A percentile compares a stretch with the other conserved stretches of the same genome.
These are phyloP conservation scores for Chironomus striatipennis DNA, from an alignment of 1,140 invertebrate species.

Conservation along the genomic window DNA sequence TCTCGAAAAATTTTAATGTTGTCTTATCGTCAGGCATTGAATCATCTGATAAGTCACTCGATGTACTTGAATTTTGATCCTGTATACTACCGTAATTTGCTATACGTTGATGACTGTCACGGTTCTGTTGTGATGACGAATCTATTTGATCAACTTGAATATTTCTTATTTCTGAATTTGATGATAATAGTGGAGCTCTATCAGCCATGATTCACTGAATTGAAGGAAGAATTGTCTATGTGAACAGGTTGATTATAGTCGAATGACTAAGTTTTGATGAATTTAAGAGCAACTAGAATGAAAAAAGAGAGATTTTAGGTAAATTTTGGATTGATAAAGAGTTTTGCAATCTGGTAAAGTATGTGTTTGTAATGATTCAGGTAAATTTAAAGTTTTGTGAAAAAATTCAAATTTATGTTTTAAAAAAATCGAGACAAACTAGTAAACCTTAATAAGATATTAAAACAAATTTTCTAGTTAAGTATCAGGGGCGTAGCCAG, in stretches of 20 bases:
- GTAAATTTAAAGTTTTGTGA: too few species aligned
- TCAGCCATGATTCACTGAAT: not conserved
- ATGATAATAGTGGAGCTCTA: not conserved
- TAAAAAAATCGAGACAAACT: too few species aligned
- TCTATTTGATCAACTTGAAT: not conserved
- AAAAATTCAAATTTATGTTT: too few species aligned
- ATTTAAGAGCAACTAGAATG: not conserved
- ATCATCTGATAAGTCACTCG: not conserved
- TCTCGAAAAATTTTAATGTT: constrained; percentile 40
- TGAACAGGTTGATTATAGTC: not conserved
- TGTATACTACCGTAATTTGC: constrained; percentile 5
- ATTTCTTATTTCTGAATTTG: not conserved
- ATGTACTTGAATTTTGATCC: not conserved
- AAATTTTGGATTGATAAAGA: not conserved
- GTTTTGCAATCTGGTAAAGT: too few species aligned
- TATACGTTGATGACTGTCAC: not conserved
- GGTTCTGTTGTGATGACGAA: not conserved
- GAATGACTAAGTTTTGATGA: not conserved
- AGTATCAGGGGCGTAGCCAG: too few species aligned
- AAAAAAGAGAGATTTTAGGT: not conserved
- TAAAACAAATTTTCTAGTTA: too few species aligned
- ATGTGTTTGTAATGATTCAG: too few species aligned
- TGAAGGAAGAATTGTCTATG: not conserved
- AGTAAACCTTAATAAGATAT: too few species aligned
- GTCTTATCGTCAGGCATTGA: not conserved